A percentile compares a stretch with the other conserved stretches of the same genome.
Evolutionary conservation across 1,140 invertebrate species (phyloP).

Genomic region (Asobara japonica): DNA sequence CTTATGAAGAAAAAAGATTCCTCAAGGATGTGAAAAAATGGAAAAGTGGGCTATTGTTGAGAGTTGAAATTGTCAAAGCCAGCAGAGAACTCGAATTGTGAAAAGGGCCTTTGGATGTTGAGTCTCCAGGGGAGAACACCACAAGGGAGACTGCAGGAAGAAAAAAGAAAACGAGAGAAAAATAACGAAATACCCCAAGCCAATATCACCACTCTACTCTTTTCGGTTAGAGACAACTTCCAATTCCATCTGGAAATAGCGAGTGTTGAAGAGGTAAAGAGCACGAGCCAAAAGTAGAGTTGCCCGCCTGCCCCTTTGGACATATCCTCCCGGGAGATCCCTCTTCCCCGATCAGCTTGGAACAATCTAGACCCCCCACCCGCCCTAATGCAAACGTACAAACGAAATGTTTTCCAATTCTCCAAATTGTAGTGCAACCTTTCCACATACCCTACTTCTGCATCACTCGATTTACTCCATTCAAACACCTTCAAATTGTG

Average conservation of each 20-base stretch:
- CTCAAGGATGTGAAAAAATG: background rate
- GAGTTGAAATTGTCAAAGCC: conserved; percentile 31
- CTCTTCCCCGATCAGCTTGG: conserved; percentile 16
- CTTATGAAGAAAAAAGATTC: background rate
- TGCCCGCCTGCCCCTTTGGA: background rate
- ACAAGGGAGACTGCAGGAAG: background rate
- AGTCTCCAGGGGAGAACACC: background rate
- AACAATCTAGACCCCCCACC: background rate
- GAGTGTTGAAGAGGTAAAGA: conserved; percentile 4
- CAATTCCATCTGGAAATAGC: conserved; percentile 27
- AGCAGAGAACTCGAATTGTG: conserved; percentile 18
- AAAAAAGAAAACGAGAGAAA: background rate
- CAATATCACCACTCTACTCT: conserved; percentile 30
- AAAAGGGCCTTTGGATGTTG: conserved; percentile 17
- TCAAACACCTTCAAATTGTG: too few species aligned
- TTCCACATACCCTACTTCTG: background rate
- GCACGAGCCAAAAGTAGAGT: background rate
- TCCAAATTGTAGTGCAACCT: conserved; percentile 22
- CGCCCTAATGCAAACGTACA: background rate
- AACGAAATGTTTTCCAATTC: conserved; percentile 25
- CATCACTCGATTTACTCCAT: background rate
- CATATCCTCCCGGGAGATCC: background rate
- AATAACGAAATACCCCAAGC: background rate
- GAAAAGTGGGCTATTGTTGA: conserved; percentile 22
- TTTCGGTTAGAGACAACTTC: conserved; percentile 34